Evolutionary conservation across 2,888 invertebrate species (phyloP), one percentile per base, ranked within the genome.

Genomic region (Drosophila robusta): DNA sequence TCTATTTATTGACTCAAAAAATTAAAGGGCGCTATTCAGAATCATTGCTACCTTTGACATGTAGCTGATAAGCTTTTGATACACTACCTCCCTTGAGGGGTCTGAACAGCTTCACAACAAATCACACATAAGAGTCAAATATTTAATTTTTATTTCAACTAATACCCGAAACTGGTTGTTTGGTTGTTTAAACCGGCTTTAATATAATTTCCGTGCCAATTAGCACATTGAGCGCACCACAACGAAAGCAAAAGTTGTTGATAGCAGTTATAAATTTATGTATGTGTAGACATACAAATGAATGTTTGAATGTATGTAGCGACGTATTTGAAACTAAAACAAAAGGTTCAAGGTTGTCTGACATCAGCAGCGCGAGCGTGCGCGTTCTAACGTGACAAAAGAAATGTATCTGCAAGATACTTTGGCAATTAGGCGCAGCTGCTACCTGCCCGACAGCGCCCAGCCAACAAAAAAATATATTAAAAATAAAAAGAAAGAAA

Each of bases 281-380:
- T 26, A 29, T 34, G 36, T 38, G 18, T 14, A 29, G 3, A 29
- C 9, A 29, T 29, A 29, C 29, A 29, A 8, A 11, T 39, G 34
- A 32, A 36, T 58, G 18, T 42, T n/a, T 41, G 12, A 16, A 5
- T 18, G 8, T 56, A 7, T 41, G 32, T 29, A 8, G 36, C 22
- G 38, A 44, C 7, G 44, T 75, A 61, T 68, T 77, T 77, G 66
- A 82, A 76, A 62, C 63, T 70, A 76, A 66, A 67, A 75, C 65
- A 80, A 80, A 79, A 84, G 84, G 89, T 85, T 85, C 85, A 88
- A 85, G 85, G 85, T 75, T 87, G 75, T 74, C 80, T 84, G 88
- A 87, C 83, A 82, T 83, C 87, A 83, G 79, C 73, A 38, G 29
- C 49, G 41, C 57, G 50, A 54, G 46, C 63, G 63, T 68, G 62